Evolutionary conservation across 2,797 vertebrate genomes (phyloP).

Genomic region (Malacoctenus gilli): DNA sequence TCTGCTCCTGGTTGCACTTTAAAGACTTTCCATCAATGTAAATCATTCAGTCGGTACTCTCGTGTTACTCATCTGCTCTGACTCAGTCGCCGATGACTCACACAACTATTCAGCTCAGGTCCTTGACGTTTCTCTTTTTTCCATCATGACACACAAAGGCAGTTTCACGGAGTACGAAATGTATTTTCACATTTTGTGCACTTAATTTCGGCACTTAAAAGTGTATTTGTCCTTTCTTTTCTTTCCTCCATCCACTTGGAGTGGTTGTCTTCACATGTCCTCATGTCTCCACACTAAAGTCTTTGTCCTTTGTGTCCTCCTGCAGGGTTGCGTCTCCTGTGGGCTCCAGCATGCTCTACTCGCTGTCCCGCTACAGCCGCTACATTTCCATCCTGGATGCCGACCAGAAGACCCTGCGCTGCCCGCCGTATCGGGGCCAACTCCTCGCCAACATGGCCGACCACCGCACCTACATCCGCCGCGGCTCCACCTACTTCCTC

Average conservation of each 20-base stretch:
- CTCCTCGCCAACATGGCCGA: slow-evolving; percentile 89
- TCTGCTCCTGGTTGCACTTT: neutral
- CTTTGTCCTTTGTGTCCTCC: slow-evolving; percentile 9
- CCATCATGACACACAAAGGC: too few species aligned
- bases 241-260: too few species aligned
- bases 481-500: slow-evolving; percentile 95
- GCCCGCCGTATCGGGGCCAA: slow-evolving; percentile 88
- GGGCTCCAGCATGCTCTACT: slow-evolving; percentile 83
- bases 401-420: slow-evolving; percentile 93
- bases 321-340: slow-evolving; percentile 86
- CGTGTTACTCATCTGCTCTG: slow-evolving; percentile 38
- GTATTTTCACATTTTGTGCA: too few species aligned
- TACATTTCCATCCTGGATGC: slow-evolving; percentile 93
- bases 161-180: too few species aligned
- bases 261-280: too few species aligned
- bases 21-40: slow-evolving; percentile 2
- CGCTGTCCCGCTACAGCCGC: slow-evolving; percentile 93
- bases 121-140: too few species aligned
- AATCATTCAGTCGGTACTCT: neutral
- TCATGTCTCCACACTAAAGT: neutral
- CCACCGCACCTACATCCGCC: slow-evolving; percentile 94
- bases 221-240: too few species aligned
- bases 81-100: slow-evolving; percentile 60
- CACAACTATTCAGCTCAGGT: slow-evolving; percentile 10
- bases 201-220: too few species aligned